Evolutionary conservation across 2,113 vertebrate genomes (phyloP).

Genomic region (Gorsachius goisagi): DNA sequence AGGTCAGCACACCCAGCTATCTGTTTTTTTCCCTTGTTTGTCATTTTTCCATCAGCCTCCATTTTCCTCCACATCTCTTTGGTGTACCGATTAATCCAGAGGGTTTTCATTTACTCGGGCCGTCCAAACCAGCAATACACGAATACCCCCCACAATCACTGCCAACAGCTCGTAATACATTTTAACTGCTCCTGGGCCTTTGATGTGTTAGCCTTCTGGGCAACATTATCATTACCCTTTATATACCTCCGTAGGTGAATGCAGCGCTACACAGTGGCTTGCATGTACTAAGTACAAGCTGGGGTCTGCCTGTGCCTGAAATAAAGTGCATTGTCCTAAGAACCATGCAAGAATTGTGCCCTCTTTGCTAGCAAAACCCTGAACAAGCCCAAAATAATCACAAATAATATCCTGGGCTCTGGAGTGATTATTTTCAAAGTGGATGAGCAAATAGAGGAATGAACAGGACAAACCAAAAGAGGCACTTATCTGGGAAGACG

Average conservation of each 20-base stretch:
- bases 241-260: conserved; percentile 9
- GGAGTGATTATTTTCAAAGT: not conserved
- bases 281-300: not conserved
- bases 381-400: not conserved
- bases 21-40: not conserved
- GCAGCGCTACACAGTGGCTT: not conserved
- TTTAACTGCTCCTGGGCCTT: conserved; percentile 62
- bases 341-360: not conserved
- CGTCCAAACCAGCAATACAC: not conserved
- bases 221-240: conserved; percentile 64
- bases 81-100: conserved; percentile 48
- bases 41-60: conserved; percentile 16
- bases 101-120: conserved; percentile 54
- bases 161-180: conserved; percentile 68
- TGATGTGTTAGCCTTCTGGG: conserved; percentile 65
- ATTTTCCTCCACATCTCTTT: conserved; percentile 17
- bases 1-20: not conserved
- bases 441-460: not conserved
- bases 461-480: not conserved
- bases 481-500: not conserved
- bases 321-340: not conserved
- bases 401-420: not conserved
- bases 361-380: not conserved
- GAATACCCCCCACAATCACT: conserved; percentile 52
- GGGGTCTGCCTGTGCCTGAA: not conserved